phyloP scores from a whole-genome alignment of 2,797 vertebrate genomes.

The Smutsia temminckii region DNA sequence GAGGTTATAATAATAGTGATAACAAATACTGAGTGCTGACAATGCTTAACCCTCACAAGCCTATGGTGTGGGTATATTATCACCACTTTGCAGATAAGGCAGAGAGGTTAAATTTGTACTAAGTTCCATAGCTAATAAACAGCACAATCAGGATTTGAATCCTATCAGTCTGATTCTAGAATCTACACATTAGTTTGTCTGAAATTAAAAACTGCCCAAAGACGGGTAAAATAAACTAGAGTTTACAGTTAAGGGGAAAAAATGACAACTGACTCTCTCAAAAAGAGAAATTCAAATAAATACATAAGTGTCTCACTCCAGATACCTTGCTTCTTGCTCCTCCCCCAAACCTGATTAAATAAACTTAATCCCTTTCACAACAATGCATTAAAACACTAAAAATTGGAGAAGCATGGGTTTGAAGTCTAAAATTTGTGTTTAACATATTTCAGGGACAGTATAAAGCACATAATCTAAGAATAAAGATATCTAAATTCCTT shows the following conservation, averaged over 20 bases:
- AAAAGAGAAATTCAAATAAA: conserved; percentile 38
- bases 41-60: conserved; percentile 17
- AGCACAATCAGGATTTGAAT: conserved; percentile 7
- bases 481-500: conserved; percentile 22
- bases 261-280: conserved; percentile 6
- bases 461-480: not conserved
- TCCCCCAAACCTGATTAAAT: not conserved
- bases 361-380: not conserved
- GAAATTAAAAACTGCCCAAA: conserved; percentile 49
- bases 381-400: not conserved
- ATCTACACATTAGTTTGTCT: not conserved
- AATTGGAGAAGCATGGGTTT: not conserved
- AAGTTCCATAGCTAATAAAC: conserved; percentile 11
- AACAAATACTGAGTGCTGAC: conserved; percentile 33
- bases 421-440: conserved; percentile 12
- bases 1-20: not conserved
- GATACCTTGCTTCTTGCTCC: not conserved
- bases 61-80: not conserved
- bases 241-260: not conserved
- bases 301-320: not conserved
- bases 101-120: not conserved
- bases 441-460: not conserved
- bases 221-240: conserved; percentile 32
- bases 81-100: conserved; percentile 18
- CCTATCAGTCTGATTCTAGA: not conserved